Percentiles rank a stretch among this genome's conserved stretches.
Evolutionary conservation across 2,113 vertebrate genomes (phyloP).

Genomic region (Trogon surrucura): DNA sequence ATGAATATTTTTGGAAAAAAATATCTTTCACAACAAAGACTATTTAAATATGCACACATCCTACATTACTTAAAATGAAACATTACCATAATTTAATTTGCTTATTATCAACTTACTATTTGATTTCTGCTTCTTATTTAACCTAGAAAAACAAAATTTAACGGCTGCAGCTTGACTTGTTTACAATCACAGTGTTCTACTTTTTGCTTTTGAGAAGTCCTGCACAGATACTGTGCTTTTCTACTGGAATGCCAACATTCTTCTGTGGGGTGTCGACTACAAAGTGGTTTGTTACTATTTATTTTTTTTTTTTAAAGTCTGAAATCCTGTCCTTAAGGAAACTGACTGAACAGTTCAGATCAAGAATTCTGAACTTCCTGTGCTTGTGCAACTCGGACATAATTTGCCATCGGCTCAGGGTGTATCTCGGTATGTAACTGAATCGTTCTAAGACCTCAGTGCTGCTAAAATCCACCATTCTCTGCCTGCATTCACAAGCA

Average conservation of each 20-base stretch:
- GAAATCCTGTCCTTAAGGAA: neutral
- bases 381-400: neutral
- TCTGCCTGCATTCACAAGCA: neutral
- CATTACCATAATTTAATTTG: neutral
- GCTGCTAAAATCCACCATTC: neutral
- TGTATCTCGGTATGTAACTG: neutral
- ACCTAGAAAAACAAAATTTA: neutral
- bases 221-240: neutral
- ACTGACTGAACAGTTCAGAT: neutral
- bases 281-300: neutral
- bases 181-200: neutral
- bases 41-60: neutral
- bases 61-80: neutral
- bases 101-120: neutral
- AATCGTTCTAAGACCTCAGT: neutral
- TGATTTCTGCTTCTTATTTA: slow-evolving; percentile 9
- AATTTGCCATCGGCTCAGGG: neutral
- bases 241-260: slow-evolving; percentile 17
- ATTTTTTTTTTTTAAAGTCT: neutral
- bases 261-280: slow-evolving; percentile 28
- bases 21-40: neutral
- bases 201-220: neutral
- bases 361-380: neutral
- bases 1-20: neutral
- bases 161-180: neutral